Evolutionary conservation across 1,140 invertebrate genomes (phyloP), one percentile per base, ranked within the genome.

Genomic region (Drosophila sucinea): DNA sequence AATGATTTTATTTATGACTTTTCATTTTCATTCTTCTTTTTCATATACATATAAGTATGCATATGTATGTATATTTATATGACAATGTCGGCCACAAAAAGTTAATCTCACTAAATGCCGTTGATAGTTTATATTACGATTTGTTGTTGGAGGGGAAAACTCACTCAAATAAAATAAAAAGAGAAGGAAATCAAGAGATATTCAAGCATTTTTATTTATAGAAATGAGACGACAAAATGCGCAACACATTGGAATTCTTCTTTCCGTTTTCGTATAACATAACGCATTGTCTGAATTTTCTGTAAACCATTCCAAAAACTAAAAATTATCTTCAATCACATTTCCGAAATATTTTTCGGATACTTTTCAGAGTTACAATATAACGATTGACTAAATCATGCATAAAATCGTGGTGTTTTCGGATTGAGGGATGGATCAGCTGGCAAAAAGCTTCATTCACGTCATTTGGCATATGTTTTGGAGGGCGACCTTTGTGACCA

Each of bases 21-120:
- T 25, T 35, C 27, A 51, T 60, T 61, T 60, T 44, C 62, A 41
- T 69, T 65, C 55, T 55, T 54, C 41, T 33, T 77, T 77, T 61
- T 47, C 32, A 62, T 75, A 75, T 75, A 68, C 67, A 75, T 74
- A 41, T 17, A 41, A 0, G 35, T 11, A 38, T 38, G 72, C 67
- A 47, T 56, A 63, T 64, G 41, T 35, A 10, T 35, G n/a, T 69
- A 71, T 78, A 71, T 78, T 76, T 76, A 67, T 78, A 74, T 80
- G 73, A 64, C 77, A 79, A 76, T 69, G 77, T 69, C 73, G 84
- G 80, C 84, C 84, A 87, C 84, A 89, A 83, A 89, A 87, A 87
- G 84, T 87, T 89, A 87, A 87, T 87, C 84, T 80, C 73, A 73
- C 84, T 87, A 83, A 87, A 87, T 89, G 84, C 84, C 80, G 80